These are phyloP conservation scores for Desmophyllum pertusum DNA, from an alignment of 92 coral and sea anemone genomes.

Conservation along the genomic window DNA sequence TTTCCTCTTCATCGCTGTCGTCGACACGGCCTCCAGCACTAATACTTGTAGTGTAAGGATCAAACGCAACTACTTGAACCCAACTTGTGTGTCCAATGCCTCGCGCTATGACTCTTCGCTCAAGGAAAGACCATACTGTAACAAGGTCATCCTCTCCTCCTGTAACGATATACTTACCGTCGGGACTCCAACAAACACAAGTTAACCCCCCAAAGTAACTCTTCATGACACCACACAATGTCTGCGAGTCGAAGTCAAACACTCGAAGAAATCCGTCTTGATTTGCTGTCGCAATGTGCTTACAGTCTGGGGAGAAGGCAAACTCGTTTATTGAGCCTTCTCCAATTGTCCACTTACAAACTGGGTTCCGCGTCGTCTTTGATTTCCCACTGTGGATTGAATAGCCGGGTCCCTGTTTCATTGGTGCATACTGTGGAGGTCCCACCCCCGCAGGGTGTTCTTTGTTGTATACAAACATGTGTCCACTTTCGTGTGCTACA, in stretches of 20 bases:
- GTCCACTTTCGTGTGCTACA: conserved; percentile 94
- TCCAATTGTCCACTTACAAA: conserved; percentile 97
- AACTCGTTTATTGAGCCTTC: conserved; percentile 92
- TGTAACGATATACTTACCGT: conserved; percentile 94
- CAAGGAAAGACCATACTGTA: conserved; percentile 94
- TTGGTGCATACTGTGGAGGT: conserved; percentile 82
- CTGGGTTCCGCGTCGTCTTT: conserved; percentile 92
- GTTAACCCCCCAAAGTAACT: conserved; percentile 96
- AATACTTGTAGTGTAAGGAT: conserved; percentile 92
- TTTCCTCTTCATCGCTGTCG: conserved; percentile 95
- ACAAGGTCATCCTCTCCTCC: conserved; percentile 99
- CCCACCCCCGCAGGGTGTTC: conserved; percentile 90
- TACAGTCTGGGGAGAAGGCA: conserved; percentile 99
- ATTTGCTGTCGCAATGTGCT: conserved; percentile 92
- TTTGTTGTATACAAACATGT: conserved; percentile 98
- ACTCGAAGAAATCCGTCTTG: conserved; percentile 96
- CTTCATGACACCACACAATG: conserved; percentile 95
- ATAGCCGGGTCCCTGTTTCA: conserved; percentile 99
- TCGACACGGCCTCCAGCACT: conserved; percentile 90
- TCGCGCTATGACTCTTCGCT: conserved; percentile 91
- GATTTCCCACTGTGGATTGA: conserved; percentile 83
- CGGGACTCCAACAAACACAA: conserved; percentile 99
- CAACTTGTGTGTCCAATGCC: conserved; percentile 96
- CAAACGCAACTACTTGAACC: conserved; percentile 97
- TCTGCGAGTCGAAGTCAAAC: conserved; percentile 95